Evolutionary conservation across 2,113 vertebrate species (phyloP), one percentile per base, ranked within the genome.

Genomic region (Caretta caretta): DNA sequence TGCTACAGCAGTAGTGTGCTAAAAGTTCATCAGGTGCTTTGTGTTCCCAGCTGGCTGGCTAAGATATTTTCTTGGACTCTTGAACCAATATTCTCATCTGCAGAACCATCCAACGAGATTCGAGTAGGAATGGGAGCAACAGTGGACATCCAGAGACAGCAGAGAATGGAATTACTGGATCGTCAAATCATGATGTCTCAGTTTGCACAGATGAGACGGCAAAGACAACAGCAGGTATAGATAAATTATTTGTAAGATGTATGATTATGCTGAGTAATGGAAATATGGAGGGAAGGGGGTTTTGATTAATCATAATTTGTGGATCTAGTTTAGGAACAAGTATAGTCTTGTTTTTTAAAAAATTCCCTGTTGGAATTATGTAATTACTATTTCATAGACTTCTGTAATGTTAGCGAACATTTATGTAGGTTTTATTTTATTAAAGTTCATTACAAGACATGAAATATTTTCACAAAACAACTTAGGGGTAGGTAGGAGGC

Each of bases 41-140:
- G 97, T 87, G 90, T 99, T 38, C 99, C 99, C 3, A 87, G n/a
- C 48, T 99, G 99, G 98, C 49, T 99, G 92, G 99, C 99, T 84
- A 97, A 91, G 80, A 88, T 99, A 78, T 99, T 98, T 93, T 99
- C 98, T n/a, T 98, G 96, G 93, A 97, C 98, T 42, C 97, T 99
- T 75, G 99, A 99, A 93, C 99, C 99, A 13, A 53, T 99, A 95
- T 99, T 99, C 97, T 98, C 99, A 10, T 99, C 99, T 62, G 97
- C 98, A 42, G 99, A 99, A 48, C 99, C 99, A 38, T 96, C 91
- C 3, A 98, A 83, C 8, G 99, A 99, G 95, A 97, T 98, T 10
- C 98, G 98, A 59, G 88, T 99, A 79, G 99, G 99, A 78, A 99
- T 99, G 99, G 99, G 99, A 35, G 99, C 99, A 91, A 99, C 99